Evolutionary conservation across 2,888 invertebrate species (phyloP).

Genomic region (Cantharis rufa): DNA sequence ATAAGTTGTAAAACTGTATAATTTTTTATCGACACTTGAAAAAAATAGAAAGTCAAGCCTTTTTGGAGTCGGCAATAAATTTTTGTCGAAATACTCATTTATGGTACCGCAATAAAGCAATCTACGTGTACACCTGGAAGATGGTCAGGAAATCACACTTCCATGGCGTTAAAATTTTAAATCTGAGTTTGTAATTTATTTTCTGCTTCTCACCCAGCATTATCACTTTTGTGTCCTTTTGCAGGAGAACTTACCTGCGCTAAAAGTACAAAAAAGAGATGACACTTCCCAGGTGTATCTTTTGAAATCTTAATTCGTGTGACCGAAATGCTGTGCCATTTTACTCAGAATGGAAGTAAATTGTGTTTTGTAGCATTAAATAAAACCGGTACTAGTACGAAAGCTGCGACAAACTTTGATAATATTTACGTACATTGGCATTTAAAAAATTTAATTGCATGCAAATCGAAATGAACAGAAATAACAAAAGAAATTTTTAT

Average conservation of each 20-base stretch:
- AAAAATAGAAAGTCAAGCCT: background rate
- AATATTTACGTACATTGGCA: background rate
- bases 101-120: conserved; percentile 14
- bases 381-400: background rate
- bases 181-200: conserved; percentile 35
- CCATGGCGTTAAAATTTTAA: conserved; percentile 31
- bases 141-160: conserved; percentile 46
- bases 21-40: background rate
- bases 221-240: conserved; percentile 35
- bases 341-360: conserved; percentile 10
- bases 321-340: conserved; percentile 31
- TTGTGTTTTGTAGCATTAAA: background rate
- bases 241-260: conserved; percentile 25
- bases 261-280: conserved; percentile 36
- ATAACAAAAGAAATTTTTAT: background rate
- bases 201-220: conserved; percentile 37
- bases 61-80: background rate
- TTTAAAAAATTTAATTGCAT: background rate
- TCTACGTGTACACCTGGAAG: conserved; percentile 33
- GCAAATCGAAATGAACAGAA: background rate
- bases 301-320: conserved; percentile 49
- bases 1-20: background rate
- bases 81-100: conserved; percentile 6
- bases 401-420: background rate
- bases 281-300: conserved; percentile 46